Evolutionary conservation across 2,113 vertebrate genomes (phyloP).

Genomic region (Aegypius monachus): DNA sequence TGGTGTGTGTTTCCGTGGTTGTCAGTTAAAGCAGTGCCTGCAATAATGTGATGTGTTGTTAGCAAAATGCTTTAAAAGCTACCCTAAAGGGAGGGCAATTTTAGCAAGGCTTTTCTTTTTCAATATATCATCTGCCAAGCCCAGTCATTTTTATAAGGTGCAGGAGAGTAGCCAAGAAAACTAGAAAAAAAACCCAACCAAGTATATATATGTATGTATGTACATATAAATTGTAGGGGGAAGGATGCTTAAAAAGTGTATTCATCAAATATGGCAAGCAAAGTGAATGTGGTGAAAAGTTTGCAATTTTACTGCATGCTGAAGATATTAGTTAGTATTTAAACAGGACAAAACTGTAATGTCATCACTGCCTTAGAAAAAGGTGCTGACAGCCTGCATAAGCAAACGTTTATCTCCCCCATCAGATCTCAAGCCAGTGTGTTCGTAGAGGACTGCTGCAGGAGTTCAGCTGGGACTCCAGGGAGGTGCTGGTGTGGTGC

Average conservation of each 20-base stretch:
- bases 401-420: background rate
- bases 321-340: slow-evolving; percentile 7
- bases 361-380: background rate
- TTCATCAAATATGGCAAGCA: slow-evolving; percentile 30
- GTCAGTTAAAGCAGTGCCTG: background rate
- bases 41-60: background rate
- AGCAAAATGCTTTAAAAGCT: background rate
- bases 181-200: background rate
- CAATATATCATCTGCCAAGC: background rate
- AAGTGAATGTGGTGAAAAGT: slow-evolving; percentile 13
- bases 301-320: background rate
- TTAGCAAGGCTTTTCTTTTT: background rate
- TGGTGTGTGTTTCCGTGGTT: background rate
- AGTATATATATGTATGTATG: background rate
- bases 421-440: background rate
- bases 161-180: slow-evolving; percentile 20
- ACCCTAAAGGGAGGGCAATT: background rate
- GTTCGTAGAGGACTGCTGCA: background rate
- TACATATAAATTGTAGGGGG: background rate
- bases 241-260: background rate
- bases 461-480: background rate
- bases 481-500: background rate
- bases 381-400: slow-evolving; percentile 49
- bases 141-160: background rate
- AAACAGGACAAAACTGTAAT: background rate